Conservation (phyloP, 2,888 invertebrate genomes). For the Cyclophora albipunctata region DNA sequence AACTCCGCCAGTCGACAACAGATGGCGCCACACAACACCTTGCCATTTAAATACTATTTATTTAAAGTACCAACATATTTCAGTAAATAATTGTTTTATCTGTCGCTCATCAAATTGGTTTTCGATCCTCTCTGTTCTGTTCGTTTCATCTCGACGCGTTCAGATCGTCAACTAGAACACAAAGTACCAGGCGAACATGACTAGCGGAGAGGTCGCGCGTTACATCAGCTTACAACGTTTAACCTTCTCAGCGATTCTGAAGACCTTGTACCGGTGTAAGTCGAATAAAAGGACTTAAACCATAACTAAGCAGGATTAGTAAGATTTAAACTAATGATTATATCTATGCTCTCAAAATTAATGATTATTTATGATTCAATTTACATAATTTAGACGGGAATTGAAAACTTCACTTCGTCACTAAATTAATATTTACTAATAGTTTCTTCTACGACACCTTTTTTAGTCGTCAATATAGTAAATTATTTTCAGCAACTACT, state of each 20-base stretch:
- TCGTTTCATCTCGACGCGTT: constrained; percentile 51
- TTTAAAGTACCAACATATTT: background rate
- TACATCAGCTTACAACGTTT: constrained; percentile 22
- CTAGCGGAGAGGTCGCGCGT: constrained; percentile 26
- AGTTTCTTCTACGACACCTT: too few species aligned
- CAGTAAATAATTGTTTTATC: constrained; percentile 11
- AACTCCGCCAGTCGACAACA: constrained; percentile 49
- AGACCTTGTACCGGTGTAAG: constrained; percentile 40
- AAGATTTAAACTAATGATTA: constrained; percentile 5
- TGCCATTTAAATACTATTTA: constrained; percentile 13
- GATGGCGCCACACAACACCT: constrained; percentile 46
- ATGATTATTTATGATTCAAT: background rate
- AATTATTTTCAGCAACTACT: too few species aligned
- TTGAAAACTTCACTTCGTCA: too few species aligned
- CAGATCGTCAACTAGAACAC: constrained; percentile 74
- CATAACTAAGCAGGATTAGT: constrained; percentile 19
- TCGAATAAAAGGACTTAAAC: constrained; percentile 38
- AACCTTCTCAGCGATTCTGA: constrained; percentile 36
- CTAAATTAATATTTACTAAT: too few species aligned
- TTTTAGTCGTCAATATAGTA: too few species aligned
- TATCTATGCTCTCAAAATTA: constrained; percentile 5
- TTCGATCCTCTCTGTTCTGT: constrained; percentile 26
- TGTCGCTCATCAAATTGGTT: constrained; percentile 22
- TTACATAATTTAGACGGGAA: background rate
- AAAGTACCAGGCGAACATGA: constrained; percentile 55